phyloP scores from a whole-genome alignment of 2,113 vertebrate genomes.

The Aphelocoma coerulescens region DNA sequence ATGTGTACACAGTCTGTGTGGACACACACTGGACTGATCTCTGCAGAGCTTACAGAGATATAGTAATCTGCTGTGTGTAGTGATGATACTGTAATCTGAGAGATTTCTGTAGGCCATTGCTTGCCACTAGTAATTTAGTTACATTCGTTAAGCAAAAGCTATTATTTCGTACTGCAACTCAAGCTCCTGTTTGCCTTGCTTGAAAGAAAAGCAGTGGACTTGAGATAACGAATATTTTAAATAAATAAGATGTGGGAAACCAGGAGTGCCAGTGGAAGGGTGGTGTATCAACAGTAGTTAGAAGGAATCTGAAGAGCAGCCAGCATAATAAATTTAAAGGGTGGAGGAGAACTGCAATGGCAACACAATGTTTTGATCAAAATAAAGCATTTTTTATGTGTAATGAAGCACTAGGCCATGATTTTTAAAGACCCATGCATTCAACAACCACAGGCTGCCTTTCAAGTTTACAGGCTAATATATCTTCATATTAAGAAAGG shows the following conservation, averaged over 20 bases:
- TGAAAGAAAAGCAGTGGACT: background rate
- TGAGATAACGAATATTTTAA: background rate
- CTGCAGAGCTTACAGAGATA: background rate
- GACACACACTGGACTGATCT: background rate
- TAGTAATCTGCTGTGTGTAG: background rate
- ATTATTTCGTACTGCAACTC: background rate
- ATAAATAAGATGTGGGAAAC: background rate
- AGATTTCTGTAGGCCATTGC: background rate
- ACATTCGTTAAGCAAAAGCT: background rate
- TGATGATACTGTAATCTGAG: background rate
- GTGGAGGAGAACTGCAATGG: constrained; percentile 18
- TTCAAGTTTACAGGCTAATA: background rate
- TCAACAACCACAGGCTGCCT: background rate
- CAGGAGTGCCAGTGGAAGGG: background rate
- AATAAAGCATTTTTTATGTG: constrained; percentile 7
- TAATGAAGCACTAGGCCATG: background rate
- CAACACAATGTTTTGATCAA: constrained; percentile 54
- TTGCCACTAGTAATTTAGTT: background rate
- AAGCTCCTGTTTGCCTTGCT: background rate
- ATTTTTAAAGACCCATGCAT: background rate
- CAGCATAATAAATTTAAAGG: constrained; percentile 36
- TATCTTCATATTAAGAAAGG: background rate
- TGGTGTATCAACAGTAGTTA: background rate
- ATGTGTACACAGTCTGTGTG: background rate
- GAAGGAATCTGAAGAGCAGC: background rate